Base-by-base conservation (phyloP, 2,888 invertebrate genomes). In the Entomobrya proxima region DNA sequence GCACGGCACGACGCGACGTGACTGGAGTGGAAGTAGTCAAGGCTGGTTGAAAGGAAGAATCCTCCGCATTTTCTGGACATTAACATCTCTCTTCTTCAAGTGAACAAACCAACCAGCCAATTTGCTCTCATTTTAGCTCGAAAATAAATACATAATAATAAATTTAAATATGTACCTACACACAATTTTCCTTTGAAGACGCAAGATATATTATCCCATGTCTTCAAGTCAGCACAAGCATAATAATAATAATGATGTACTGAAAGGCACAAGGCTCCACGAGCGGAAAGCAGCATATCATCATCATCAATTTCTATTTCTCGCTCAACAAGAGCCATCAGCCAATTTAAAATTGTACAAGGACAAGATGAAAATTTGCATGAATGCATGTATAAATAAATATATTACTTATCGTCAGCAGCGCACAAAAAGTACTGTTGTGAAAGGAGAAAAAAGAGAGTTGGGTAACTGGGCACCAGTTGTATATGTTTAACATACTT, bases 331-430 rank as follows among this genome's bases (percentile, higher is more conserved):
- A 3, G 35, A 18, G 32, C 3, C 61, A 35, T 32, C 27, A 44
- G 18, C 61, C 61, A 32, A 35, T 61, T 61, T 61, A 35, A 61
- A 61, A 35, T 32, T 61, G 35, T 35, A 35, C 58, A 58, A 27
- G 58, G 30, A 58, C n/a, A 58, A 58, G 50, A 2, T 13, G 30
- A 35, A 35, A 61, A 61, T 35, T 32, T 61, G 18, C 35, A 61
- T 61, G 35, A 35, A 61, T 32, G 18, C 35, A 18, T 50, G 1
- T 32, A 30, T 24, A 30, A n/a, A 58, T 2, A 58, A 58, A 24
- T 24, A 55, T 50, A 11, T 50, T 50, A 18, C 21, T 50, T n/a
- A n/a, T n/a, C n/a, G n/a, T n/a, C n/a, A n/a, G n/a, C n/a, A n/a
- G 30, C 15, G 6, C 27, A 13, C 11, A 58, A 58, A 58, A 58